These are phyloP conservation scores for Parus major DNA, from an alignment of 2,113 vertebrate species.

Conservation along the genomic window DNA sequence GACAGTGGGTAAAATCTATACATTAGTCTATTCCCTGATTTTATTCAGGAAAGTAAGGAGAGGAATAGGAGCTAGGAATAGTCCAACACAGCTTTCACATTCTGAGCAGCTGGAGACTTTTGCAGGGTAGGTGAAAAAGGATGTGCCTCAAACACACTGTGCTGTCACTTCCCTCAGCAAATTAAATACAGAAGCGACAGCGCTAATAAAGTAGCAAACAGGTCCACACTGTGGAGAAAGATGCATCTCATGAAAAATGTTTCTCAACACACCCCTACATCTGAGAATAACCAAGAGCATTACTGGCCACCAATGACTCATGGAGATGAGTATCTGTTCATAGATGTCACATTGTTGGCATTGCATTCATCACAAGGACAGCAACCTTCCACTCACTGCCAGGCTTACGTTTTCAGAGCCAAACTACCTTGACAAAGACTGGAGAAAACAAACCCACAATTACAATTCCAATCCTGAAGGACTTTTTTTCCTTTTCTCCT, in stretches of 20 bases:
- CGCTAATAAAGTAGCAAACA: neutral
- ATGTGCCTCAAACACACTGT: neutral
- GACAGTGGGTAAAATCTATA: neutral
- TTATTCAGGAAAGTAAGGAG: neutral
- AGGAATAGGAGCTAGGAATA: neutral
- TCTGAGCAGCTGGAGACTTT: neutral
- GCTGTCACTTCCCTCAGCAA: neutral
- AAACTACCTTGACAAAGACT: neutral
- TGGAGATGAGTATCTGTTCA: neutral
- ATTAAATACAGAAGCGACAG: neutral
- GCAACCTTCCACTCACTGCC: neutral
- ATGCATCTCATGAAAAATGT: neutral
- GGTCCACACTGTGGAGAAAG: neutral
- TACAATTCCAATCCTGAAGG: neutral
- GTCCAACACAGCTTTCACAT: neutral
- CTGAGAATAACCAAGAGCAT: slow-evolving; percentile 6
- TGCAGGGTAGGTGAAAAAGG: neutral
- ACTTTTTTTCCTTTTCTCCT: neutral
- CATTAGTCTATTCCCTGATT: neutral
- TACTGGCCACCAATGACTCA: neutral
- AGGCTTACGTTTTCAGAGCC: neutral
- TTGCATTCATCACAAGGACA: neutral
- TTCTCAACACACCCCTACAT: neutral
- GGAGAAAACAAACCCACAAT: neutral
- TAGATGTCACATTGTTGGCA: neutral